Base-by-base conservation (phyloP, 2,888 invertebrate genomes). In the Agapostemon virescens region DNA sequence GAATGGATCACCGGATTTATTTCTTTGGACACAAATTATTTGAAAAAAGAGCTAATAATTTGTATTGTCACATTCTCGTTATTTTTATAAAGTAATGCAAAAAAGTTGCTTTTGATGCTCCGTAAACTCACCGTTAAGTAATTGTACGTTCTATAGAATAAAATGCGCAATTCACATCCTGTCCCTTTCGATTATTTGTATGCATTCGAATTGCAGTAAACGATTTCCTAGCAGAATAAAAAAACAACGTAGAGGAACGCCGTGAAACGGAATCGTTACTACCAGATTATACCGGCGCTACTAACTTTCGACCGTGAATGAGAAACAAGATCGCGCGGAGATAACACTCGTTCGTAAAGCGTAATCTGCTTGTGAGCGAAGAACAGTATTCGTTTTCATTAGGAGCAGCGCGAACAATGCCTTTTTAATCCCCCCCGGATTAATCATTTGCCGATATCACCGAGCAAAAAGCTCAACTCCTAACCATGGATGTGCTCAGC, bases 341-440 rank as follows among this genome's bases (percentile, higher is more conserved):
- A 38, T 30, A 74, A 61, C 67, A 68, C 61, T 67, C 30, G 38
- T 68, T 2, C 30, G 66, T n/a, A 26, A n/a, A 66, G 26, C 63
- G 74, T 77, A 68, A 77, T 77, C 77, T 74, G 67, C 67, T 58
- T n/a, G n/a, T 0, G 9, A 71, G 7, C 45, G 33, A 68, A 49
- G 67, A 67, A 74, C 45, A 17, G 38, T 66, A 70, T 77, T 78
- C 69, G 64, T 45, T 77, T 78, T 55, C 69, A 55, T 78, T 78
- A 66, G 64, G 26, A 9, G 42, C 55, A 55, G n/a, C 64, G 64
- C 42, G 69, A 15, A 73, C 45, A 30, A 38, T 33, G 52, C 36
- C 30, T 77, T 69, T 77, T 70, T 77, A 78, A 66, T 66, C 61
- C 15, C 17, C 17, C 38, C 9, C 4, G 61, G 61, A 77, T 77